Evolutionary conservation across 2,888 invertebrate genomes (phyloP), one percentile per base, ranked within the genome.

Genomic region (Leptinotarsa rubiginosa): DNA sequence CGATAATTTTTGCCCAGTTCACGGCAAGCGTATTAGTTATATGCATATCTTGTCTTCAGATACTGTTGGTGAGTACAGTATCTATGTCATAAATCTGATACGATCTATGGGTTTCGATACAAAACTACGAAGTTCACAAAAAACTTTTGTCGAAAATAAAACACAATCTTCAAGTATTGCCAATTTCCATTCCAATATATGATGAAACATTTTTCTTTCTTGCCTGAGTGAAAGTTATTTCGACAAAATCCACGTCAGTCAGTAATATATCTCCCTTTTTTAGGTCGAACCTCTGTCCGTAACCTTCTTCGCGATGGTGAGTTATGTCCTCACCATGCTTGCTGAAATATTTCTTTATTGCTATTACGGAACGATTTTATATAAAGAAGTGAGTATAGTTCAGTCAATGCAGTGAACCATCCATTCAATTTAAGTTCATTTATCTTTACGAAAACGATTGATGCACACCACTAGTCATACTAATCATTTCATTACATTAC

Each of bases 291-390:
- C 80, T 22, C 65, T 75, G 73, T 78, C 86, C 2, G 86, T 89
- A 16, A 86, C 89, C 1, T 82, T 89, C 16, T 65, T 89, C 18
- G 87, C 89, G 0, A 88, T 89, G 85, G 75, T 85, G 1, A 67
- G 84, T 0, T 90, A 89, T 75, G 80, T 88, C 2, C 13, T 84
- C 0, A 85, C 84, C 22, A 88, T 89, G 88, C 83, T 85, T 74
- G 82, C 86, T 20, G 87, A 90, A 81, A 87, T 90, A 15, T 89
- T 88, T 73, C 70, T 89, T 1, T 90, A 88, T 78, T 90, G 90
- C 69, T 89, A 89, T 77, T 89, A 89, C 72, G 90, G 89, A 31
- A 88, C 89, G 74, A 85, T 89, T 75, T 85, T 90, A 0, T 86
- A 88, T 12, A 87, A 87, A 75, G 89, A 90, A 87, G 90, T 90